A percentile compares a stretch with the other conserved stretches of the same genome.
Conservation (phyloP, 64 coral and sea anemone genomes). For the Dendrophyllia cribrosa region DNA sequence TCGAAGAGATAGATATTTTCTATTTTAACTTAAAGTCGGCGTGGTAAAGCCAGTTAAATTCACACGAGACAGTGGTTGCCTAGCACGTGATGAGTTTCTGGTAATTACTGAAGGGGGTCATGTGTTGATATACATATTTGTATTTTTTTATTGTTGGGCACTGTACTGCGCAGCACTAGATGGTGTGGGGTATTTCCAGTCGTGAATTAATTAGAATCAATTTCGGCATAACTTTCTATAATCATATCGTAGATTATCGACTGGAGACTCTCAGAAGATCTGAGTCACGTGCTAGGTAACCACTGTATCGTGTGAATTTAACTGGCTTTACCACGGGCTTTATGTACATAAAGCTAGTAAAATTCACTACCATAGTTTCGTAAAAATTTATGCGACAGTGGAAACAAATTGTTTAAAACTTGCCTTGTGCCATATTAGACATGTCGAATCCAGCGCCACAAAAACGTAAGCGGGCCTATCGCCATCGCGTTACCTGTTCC, state of each 20-base stretch:
- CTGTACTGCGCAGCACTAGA: neutral
- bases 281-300: conserved; percentile 19
- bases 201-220: neutral
- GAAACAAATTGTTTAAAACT: neutral
- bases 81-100: too few relatives aligned
- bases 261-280: conserved; percentile 26
- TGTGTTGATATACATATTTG: conserved; percentile 1
- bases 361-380: neutral
- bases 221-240: conserved; percentile 1
- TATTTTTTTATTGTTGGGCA: neutral
- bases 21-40: neutral
- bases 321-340: neutral
- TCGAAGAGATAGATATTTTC: neutral
- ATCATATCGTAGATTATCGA: neutral
- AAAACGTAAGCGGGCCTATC: too few relatives aligned
- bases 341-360: neutral
- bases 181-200: too few relatives aligned
- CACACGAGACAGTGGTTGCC: neutral
- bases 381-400: conserved; percentile 16
- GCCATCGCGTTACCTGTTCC: too few relatives aligned
- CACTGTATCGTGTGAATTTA: neutral
- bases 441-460: too few relatives aligned
- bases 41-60: conserved; percentile 23
- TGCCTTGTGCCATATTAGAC: too few relatives aligned
- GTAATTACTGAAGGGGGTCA: neutral